A percentile compares a stretch with the other conserved stretches of the same genome.
phyloP scores from a whole-genome alignment of 2,113 vertebrate genomes.

The Oryzias curvinotus region DNA sequence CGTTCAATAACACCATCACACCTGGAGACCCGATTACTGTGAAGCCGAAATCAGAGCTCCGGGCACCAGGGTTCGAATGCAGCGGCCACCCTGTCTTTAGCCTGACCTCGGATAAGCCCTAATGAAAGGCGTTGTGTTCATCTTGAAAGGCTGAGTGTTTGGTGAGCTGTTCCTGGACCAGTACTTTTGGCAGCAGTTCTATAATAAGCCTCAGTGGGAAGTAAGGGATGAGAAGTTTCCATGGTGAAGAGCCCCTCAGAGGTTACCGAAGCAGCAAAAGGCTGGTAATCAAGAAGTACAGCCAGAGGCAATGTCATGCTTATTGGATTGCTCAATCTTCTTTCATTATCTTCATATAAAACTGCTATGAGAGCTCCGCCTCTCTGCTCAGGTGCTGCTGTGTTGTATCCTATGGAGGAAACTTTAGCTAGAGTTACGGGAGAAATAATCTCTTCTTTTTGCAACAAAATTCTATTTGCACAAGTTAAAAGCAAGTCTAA shows the following conservation, averaged over 20 bases:
- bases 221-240: slow-evolving; percentile 49
- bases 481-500: no score
- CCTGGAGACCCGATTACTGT: slow-evolving; percentile 23
- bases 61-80: slow-evolving; percentile 14
- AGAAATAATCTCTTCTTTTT: background rate
- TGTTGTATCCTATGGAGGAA: background rate
- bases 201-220: slow-evolving; percentile 60
- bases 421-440: background rate
- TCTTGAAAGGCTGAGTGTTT: slow-evolving; percentile 19
- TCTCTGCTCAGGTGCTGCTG: slow-evolving; percentile 10
- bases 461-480: background rate
- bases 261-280: slow-evolving; percentile 39
- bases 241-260: slow-evolving; percentile 45
- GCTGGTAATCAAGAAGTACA: slow-evolving; percentile 65
- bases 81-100: slow-evolving; percentile 9
- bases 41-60: slow-evolving; percentile 13
- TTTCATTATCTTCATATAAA: slow-evolving; percentile 63
- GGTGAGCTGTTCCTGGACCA: slow-evolving; percentile 59
- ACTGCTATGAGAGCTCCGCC: slow-evolving; percentile 15
- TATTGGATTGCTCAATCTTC: slow-evolving; percentile 59
- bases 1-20: slow-evolving; percentile 24
- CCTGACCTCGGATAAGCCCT: slow-evolving; percentile 52
- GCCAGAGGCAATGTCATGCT: slow-evolving; percentile 63
- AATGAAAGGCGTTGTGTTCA: slow-evolving; percentile 43
- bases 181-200: slow-evolving; percentile 25